Evolutionary conservation across 2,888 invertebrate species (phyloP).

Genomic region (Calameuta idolon): DNA sequence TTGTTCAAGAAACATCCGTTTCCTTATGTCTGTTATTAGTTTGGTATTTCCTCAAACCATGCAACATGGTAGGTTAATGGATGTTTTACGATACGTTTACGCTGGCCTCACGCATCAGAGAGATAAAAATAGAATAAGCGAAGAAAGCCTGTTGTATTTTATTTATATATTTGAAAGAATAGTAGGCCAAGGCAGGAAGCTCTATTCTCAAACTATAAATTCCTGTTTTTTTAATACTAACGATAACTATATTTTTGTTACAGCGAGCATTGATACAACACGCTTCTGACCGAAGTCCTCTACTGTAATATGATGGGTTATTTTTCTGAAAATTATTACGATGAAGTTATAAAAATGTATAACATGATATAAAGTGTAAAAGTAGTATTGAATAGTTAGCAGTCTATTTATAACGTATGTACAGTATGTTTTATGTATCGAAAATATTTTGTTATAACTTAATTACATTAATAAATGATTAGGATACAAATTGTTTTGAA

Average conservation of each 20-base stretch:
- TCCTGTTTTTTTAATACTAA: neutral
- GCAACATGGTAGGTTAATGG: neutral
- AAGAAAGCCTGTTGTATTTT: neutral
- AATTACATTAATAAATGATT: neutral
- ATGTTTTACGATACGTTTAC: neutral
- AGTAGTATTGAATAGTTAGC: neutral
- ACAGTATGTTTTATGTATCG: neutral
- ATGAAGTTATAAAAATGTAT: neutral
- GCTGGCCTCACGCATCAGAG: neutral
- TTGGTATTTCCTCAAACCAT: neutral
- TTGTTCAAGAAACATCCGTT: neutral
- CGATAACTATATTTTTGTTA: conserved; percentile 24
- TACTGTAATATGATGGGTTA: conserved; percentile 14
- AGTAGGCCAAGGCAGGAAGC: neutral
- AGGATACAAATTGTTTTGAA: neutral
- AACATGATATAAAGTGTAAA: neutral
- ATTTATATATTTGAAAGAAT: neutral
- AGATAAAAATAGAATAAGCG: neutral
- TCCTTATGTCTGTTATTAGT: neutral
- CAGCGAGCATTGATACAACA: conserved; percentile 52
- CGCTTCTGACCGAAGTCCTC: conserved; percentile 41
- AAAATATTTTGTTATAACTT: neutral
- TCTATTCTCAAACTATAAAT: neutral
- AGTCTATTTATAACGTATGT: neutral
- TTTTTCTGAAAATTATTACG: neutral